A percentile compares a stretch with the other conserved stretches of the same genome.
These are phyloP conservation scores for Dromaius novaehollandiae DNA, from an alignment of 2,113 vertebrate species.

Conservation along the genomic window DNA sequence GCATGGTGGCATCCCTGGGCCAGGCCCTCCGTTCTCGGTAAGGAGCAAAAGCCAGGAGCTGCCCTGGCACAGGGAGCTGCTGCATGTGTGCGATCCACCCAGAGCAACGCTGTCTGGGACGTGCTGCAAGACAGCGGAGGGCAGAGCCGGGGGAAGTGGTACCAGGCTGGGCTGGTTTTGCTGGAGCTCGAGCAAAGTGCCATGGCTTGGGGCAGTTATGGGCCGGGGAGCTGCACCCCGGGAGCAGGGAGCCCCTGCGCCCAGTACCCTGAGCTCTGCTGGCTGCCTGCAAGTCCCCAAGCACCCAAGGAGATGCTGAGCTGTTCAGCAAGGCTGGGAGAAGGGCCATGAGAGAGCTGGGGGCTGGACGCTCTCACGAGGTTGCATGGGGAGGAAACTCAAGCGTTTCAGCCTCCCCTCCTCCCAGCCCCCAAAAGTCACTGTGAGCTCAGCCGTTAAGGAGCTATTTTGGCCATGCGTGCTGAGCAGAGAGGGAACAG, in stretches of 20 bases:
- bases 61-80: not conserved
- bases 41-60: not conserved
- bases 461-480: rapidly evolving
- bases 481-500: not conserved
- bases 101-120: not conserved
- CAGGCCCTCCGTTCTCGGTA: rapidly evolving
- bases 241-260: not conserved
- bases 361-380: not conserved
- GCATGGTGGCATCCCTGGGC: rapidly evolving
- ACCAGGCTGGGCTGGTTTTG: not conserved
- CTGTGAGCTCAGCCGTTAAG: not conserved
- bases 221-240: not conserved
- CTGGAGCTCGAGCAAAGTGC: not conserved
- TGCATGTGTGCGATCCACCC: rapidly evolving
- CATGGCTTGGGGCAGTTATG: not conserved
- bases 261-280: not conserved
- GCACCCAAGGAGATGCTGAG: rapidly evolving
- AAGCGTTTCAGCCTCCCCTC: not conserved
- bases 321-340: not conserved
- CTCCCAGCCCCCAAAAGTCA: not conserved
- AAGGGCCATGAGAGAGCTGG: not conserved
- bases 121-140: rapidly evolving
- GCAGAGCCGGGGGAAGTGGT: rapidly evolving
- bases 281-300: not conserved
- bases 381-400: rapidly evolving